Base-by-base conservation (phyloP, 2,797 vertebrate genomes). In the Micromesistius poutassou region DNA sequence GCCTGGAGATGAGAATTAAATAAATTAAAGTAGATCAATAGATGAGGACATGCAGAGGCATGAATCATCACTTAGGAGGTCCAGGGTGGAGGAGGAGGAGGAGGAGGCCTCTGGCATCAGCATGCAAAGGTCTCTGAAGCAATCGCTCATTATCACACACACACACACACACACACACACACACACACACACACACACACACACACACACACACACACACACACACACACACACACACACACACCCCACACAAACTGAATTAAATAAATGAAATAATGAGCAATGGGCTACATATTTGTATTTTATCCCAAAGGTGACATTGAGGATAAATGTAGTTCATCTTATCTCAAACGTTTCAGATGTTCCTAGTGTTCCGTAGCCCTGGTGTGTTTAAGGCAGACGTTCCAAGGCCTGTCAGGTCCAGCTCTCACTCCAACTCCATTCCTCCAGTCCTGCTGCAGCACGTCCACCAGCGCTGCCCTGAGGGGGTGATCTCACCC, bases 31-130 rank as follows among this genome's bases (percentile, higher is more conserved):
- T 22, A 5, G 19, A 92, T 91, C 90, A 91, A 92, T 90, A 77
- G 72, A 85, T 89, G 89, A 89, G 82, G 84, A 89, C 80, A 91
- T 82, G 84, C 86, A 76, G 75, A 88, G 72, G 76, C 80, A 80
- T 0, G 42, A 72, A 76, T 38, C 33, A 25, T 12, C 50, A 30
- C 78, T 81, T 79, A 66, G 33, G 79, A 55, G 74, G 78, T 74
- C 73, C 30, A 79, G 76, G 42, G 55, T 80, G 72, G 36, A 78
- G 28, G 38, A 36, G 72, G 36, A 78, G 28, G 38, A 36, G 72
- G 35, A 78, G 46, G 40, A 68, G 25, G 62, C 7, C 62, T 12
- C 9, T 13, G 28, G 62, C 62, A 5, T 3, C n/a, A 9, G 25
- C 25, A 30, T 70, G 28, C 66, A 14, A 30, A 13, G 66, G 66